Base-by-base conservation (phyloP, 2,888 invertebrate genomes). In the Melinaea marsaeus region DNA sequence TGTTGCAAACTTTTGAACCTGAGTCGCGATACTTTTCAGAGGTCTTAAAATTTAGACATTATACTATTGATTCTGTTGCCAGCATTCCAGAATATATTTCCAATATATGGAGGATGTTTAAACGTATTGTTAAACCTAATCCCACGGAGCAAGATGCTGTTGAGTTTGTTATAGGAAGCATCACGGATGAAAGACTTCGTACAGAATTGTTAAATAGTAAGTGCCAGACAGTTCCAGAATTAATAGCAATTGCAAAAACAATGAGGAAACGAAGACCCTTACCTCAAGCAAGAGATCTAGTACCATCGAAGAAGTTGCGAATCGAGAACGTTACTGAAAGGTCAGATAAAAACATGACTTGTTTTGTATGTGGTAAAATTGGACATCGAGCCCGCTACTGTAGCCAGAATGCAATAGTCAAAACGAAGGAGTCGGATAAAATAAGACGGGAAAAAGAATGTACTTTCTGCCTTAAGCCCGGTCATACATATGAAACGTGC, bases 401-500 rank as follows among this genome's bases (percentile, higher is more conserved):
- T 45, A 45, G 11, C 11, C 45, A 45, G 11, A 45, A 45, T 45
- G 45, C 2, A 11, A 45, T 45, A 45, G 45, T 11, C 22, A 22
- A 22, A 22, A 22, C 22, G 22, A 22, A 22, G 22, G 22, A 22
- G 22, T 22, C 22, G 22, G 45, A 45, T 2, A 45, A 45, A 22
- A 22, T 22, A 22, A 22, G 22, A 22, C 22, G 45, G 45, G 11
- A 11, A 9, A 45, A 45, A 11, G 45, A 45, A 2, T 45, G 45
- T 11, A 45, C 45, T 2, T 45, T 9, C 37, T 64, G 22, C 54
- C 61, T 22, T 32, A 70, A 47, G 48, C 45, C 55, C 3, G 73
- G 72, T 13, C 75, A 72, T 37, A 70, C 66, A 9, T 70, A 62
- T 57, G 69, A 71, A 47, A 69, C 63, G 0, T 74, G 74, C 63